Evolutionary conservation across 2,888 invertebrate species (phyloP), one percentile per base, ranked within the genome.

Genomic region (Lordiphosa andalusiaca): DNA sequence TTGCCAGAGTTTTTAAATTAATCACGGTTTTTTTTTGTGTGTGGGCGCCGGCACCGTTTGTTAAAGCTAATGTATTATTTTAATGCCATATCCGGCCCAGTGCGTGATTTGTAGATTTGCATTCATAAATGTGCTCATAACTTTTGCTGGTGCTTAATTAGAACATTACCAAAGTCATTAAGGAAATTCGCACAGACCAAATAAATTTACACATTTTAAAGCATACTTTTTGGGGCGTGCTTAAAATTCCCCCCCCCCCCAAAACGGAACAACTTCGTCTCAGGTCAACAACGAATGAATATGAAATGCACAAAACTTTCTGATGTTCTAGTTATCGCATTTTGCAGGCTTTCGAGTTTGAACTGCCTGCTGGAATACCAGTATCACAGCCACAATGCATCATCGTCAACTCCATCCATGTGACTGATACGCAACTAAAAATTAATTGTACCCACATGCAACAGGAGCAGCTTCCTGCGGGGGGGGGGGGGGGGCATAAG

Each of bases 31-130:
- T 16, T 16, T 76, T 67, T 66, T 16, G 1, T 61, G 53, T 67
- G 33, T 52, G 58, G 69, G 71, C 82, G 68, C 58, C 62, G 63
- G 69, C 72, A 73, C 63, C 84, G 80, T 82, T 84, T 72, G 83
- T 47, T 66, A 41, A 75, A 82, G 65, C 69, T 80, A 82, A 82
- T 78, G 80, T 84, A 75, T 82, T 82, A 75, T 83, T 80, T 80
- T 83, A 80, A 80, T 76, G 62, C 74, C 68, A 70, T 61, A 65
- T 80, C 78, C 78, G 80, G 66, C 44, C 50, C 61, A 57, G 59
- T 84, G 84, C 76, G 84, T 77, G 76, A 76, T 84, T 71, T 66
- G 55, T 57, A 47, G 36, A 47, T 37, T 41, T 46, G 47, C 30
- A 67, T 44, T 46, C 50, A 42, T 62, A 62, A 49, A 50, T 55